Base-by-base conservation (phyloP, 2,888 invertebrate species). In the Cecidostiba fungosa region DNA sequence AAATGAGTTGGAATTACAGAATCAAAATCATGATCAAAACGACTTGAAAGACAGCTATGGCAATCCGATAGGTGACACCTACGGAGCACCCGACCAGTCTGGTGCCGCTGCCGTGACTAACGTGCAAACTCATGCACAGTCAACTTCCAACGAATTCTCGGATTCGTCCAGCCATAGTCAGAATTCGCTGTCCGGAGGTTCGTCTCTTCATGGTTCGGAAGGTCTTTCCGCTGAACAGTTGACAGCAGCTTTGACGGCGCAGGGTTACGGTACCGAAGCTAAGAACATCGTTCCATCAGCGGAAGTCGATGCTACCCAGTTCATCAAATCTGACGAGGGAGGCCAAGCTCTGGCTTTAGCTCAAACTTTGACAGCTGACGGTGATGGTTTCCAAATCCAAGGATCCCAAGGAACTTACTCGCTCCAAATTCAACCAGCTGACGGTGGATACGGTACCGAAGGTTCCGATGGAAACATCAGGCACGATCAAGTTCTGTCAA, bases 401-500 rank as follows among this genome's bases (percentile, higher is more conserved):
- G 95, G 95, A 0, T 94, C 95, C 39, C 94, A 94, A 23, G 96
- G 96, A 1, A 95, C 95, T 3, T 97, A 97, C 91, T 96, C 96
- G 0, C 93, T 97, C 19, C 97, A 97, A 91, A 97, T 97, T 77
- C 97, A 97, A 90, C 94, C 96, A 0, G 96, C 96, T 0, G 95
- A 96, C 88, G 95, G 95, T 16, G 91, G 93, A 90, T 90, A 92
- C 0, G 94, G 91, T 88, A 94, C 94, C 0, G 94, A 94, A 87
- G 92, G 93, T 29, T 94, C 93, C 5, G 94, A 94, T 12, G 94
- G 94, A 88, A 94, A 90, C 32, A 95, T 97, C 78, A 93, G 94
- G 16, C 97, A 97, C 89, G 96, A 96, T 19, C 96, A 97, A 91
- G 94, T 97, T 0, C 93, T 97, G 0, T 97, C 97, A 0, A 96